phyloP scores from a whole-genome alignment of 2,113 vertebrate species.

The Copsychus sechellarum region DNA sequence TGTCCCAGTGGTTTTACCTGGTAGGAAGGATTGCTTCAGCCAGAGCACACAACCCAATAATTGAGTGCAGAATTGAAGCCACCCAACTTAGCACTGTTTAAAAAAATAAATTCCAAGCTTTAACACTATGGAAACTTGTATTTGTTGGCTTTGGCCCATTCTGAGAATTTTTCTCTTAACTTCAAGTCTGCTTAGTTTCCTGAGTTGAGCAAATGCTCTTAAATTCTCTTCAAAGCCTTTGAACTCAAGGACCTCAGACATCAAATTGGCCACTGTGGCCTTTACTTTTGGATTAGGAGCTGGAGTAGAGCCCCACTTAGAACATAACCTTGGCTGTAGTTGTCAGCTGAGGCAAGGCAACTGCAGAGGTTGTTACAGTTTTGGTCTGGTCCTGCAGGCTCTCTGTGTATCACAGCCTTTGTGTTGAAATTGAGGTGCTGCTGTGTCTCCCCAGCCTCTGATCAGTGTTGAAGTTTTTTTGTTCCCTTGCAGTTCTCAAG shows the following conservation, averaged over 20 bases:
- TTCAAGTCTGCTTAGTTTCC: background rate
- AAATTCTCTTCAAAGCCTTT: conserved; percentile 22
- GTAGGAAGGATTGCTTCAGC: background rate
- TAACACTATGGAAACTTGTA: background rate
- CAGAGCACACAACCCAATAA: background rate
- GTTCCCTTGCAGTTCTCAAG: background rate
- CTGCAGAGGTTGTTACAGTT: background rate
- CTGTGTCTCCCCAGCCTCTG: background rate
- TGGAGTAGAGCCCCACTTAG: conserved; percentile 22
- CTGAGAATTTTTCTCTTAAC: background rate
- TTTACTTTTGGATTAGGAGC: conserved; percentile 6
- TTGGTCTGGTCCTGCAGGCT: conserved; percentile 39
- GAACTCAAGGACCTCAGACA: background rate
- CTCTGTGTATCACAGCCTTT: conserved; percentile 2
- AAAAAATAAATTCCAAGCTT: background rate
- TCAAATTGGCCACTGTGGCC: background rate
- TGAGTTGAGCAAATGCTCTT: background rate
- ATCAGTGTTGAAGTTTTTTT: background rate
- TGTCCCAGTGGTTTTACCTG: background rate
- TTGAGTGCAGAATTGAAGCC: background rate
- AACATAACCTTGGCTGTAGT: background rate
- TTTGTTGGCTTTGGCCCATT: background rate
- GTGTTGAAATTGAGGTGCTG: background rate
- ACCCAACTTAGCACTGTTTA: background rate
- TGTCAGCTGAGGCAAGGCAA: background rate